phyloP scores from a whole-genome alignment of 2,888 invertebrate species.

The Aethes cnicana region DNA sequence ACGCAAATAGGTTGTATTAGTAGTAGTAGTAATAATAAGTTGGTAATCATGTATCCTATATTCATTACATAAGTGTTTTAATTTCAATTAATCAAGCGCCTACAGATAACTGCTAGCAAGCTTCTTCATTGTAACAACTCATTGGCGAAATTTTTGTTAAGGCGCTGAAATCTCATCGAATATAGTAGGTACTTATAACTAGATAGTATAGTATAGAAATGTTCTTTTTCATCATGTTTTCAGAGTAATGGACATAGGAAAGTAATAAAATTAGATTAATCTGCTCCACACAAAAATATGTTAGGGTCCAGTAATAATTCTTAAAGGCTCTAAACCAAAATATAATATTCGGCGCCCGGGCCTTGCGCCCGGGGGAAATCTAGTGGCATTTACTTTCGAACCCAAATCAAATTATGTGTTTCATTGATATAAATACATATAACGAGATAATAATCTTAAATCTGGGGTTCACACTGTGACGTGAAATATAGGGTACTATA shows the following conservation, averaged over 20 bases:
- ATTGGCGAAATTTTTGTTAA: conserved; percentile 5
- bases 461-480: background rate
- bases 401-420: conserved; percentile 23
- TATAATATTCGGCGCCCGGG: conserved; percentile 16
- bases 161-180: background rate
- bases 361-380: conserved; percentile 23
- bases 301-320: conserved; percentile 23
- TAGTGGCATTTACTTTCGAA: conserved; percentile 22
- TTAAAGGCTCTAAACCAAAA: conserved; percentile 27
- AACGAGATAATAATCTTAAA: conserved; percentile 14
- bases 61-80: too few species aligned
- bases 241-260: background rate
- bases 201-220: too few species aligned
- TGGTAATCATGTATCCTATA: too few species aligned
- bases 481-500: too few species aligned
- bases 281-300: conserved; percentile 8
- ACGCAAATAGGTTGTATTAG: too few species aligned
- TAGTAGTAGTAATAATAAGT: too few species aligned
- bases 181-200: background rate
- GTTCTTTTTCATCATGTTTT: too few species aligned
- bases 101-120: background rate
- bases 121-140: background rate
- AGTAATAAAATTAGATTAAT: conserved; percentile 10
- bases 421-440: conserved; percentile 20
- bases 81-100: conserved; percentile 14